Evolutionary conservation across 2,888 invertebrate genomes (phyloP), one percentile per base, ranked within the genome.

Genomic region (Penaeus monodon): DNA sequence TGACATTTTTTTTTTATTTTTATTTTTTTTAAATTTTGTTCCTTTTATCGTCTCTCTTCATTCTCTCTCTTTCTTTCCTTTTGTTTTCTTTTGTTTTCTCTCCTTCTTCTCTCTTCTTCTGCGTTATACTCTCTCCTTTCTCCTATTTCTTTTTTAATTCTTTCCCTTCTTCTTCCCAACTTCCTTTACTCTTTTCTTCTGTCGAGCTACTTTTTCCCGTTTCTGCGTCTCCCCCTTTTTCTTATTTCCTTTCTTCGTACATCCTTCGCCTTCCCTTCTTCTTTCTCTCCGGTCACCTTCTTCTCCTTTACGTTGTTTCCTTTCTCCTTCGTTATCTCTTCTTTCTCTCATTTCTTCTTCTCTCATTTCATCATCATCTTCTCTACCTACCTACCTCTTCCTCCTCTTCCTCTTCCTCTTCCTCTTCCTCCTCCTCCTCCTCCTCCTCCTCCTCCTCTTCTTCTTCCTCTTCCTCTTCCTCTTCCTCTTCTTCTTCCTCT

Each of bases 201-300:
- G 17, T n/a, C 2, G 22, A 8, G 57, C 64, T 64, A 64, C 17
- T 22, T 27, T 33, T 57, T 27, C 44, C 14, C 57, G 24, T 44
- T n/a, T n/a, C 20, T 49, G 20, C 78, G 3, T 78, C 14, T 27
- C 24, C 27, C 57, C 44, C 78, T 49, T 1, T 7, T 78, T 8
- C n/a, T 78, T 24, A 78, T 20, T 73, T 73, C 27, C 57, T 73
- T 73, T 73, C n/a, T 73, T 78, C 57, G 14, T 17, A 27, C 17
- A 1, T 78, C 27, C 27, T 24, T 63, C 57, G 0, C 29, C 27
- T 57, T 49, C n/a, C n/a, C 27, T n/a, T 20, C 63, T 78, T 57
- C 4, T 17, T 78, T 29, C n/a, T 29, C n/a, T 27, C 6, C 57
- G 2, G 24, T 49, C n/a, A 2, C 2, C 57, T 78, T 27, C 78